Evolutionary conservation across 2,797 vertebrate genomes (phyloP).

Genomic region (Helicolenus hilgendorfi): DNA sequence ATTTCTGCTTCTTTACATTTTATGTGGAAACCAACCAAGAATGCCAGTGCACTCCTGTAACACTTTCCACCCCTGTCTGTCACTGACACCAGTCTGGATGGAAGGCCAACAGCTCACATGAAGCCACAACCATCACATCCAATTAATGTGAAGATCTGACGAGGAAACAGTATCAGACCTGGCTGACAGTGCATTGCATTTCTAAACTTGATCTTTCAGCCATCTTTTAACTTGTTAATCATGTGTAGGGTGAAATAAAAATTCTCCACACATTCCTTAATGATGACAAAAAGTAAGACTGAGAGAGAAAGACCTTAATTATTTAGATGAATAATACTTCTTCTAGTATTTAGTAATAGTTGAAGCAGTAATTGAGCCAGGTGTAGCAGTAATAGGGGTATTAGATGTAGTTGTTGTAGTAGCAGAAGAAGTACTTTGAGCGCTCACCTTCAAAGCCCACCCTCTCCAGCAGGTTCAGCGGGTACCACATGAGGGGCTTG

Average conservation of each 20-base stretch:
- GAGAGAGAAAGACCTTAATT: too few relatives aligned
- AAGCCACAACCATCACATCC: background rate
- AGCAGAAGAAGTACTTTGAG: background rate
- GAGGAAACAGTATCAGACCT: background rate
- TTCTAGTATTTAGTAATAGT: background rate
- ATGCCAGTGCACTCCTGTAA: slow-evolving; percentile 16
- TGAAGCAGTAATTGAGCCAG: background rate
- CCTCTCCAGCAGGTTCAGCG: slow-evolving; percentile 96
- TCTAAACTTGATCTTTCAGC: background rate
- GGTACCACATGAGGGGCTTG: slow-evolving; percentile 98
- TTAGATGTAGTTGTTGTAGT: background rate
- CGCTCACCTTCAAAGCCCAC: slow-evolving; percentile 97
- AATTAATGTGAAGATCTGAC: background rate
- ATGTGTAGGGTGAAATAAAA: background rate
- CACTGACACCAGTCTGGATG: slow-evolving; percentile 7
- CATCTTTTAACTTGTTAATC: background rate
- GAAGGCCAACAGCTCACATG: background rate
- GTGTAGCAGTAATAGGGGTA: background rate
- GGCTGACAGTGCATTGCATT: background rate
- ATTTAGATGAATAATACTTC: background rate
- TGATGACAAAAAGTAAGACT: background rate
- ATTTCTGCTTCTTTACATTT: slow-evolving; percentile 52
- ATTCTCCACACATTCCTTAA: background rate
- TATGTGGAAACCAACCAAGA: slow-evolving; percentile 62
- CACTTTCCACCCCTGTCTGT: slow-evolving; percentile 20